Conservation (phyloP, 2,888 invertebrate genomes). For the Zonitis immaculata region DNA sequence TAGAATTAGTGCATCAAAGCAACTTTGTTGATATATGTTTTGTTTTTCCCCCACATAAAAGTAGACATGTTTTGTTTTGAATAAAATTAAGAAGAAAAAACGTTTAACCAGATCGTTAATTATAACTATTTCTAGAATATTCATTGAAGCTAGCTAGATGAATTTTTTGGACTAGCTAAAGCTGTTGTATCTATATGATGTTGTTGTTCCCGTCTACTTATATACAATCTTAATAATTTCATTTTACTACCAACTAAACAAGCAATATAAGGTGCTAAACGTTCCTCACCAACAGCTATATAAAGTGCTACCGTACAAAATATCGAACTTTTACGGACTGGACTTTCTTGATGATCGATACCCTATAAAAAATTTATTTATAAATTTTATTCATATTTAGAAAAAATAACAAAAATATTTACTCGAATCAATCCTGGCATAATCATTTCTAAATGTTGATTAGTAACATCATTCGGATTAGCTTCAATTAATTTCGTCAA, state of each 20-base stretch:
- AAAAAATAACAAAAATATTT: slow-evolving; percentile 25
- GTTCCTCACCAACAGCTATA: slow-evolving; percentile 80
- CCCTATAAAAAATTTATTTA: slow-evolving; percentile 56
- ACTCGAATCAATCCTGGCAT: slow-evolving; percentile 88
- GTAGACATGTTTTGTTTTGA: no score
- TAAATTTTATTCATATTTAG: no score
- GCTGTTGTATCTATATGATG: slow-evolving; percentile 34
- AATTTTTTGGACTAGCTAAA: slow-evolving; percentile 48
- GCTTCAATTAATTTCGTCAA: slow-evolving; percentile 79
- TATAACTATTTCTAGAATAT: no score
- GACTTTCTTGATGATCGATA: slow-evolving; percentile 87
- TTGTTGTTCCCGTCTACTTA: slow-evolving; percentile 57
- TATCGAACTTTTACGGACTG: slow-evolving; percentile 92
- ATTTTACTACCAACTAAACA: slow-evolving; percentile 86
- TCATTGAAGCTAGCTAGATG: slow-evolving; percentile 29
- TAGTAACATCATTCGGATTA: slow-evolving; percentile 64
- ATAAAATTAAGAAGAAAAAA: no score
- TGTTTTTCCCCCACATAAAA: no score
- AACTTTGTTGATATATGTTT: no score
- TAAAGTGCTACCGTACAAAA: slow-evolving; percentile 97
- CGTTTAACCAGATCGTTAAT: no score
- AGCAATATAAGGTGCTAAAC: slow-evolving; percentile 74
- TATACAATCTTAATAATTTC: slow-evolving; percentile 76
- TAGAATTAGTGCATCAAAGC: background rate
- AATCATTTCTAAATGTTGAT: slow-evolving; percentile 70